These are phyloP conservation scores for Columba livia DNA, from an alignment of 2,113 vertebrate species.

Conservation along the genomic window DNA sequence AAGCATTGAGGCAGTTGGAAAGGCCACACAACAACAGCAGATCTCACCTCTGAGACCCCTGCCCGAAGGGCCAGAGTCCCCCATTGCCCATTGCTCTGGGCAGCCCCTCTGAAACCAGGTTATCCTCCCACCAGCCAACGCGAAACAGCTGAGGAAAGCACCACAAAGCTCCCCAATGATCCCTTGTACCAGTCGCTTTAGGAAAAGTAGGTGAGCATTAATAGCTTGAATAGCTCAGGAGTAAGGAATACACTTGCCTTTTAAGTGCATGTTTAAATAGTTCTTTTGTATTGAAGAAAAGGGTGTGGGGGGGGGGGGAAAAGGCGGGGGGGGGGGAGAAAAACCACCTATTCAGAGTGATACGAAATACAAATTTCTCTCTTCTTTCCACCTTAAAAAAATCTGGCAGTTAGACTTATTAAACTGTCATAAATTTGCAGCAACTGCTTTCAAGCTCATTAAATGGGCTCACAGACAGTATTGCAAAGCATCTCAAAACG, in stretches of 20 bases:
- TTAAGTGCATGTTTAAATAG: not conserved
- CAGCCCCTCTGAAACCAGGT: not conserved
- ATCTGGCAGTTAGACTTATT: conserved; percentile 46
- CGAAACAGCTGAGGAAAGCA: not conserved
- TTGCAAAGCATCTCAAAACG: conserved; percentile 51
- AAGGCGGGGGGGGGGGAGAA: not conserved
- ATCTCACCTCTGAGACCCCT: not conserved
- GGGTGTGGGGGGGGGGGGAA: not conserved
- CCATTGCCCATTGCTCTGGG: not conserved
- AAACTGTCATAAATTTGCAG: conserved; percentile 61
- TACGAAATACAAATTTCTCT: not conserved
- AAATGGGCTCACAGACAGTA: conserved; percentile 54
- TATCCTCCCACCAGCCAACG: not conserved
- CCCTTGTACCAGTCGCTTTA: not conserved
- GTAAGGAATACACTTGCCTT: not conserved
- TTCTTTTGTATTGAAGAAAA: not conserved
- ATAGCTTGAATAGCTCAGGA: not conserved
- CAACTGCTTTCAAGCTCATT: conserved; percentile 67
- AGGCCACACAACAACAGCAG: not conserved
- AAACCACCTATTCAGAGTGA: not conserved
- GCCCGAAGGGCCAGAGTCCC: not conserved
- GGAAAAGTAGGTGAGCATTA: not conserved
- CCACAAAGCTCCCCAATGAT: not conserved
- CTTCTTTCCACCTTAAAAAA: conserved; percentile 17
- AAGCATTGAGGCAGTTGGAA: not conserved